A percentile compares a stretch with the other conserved stretches of the same genome.
These are phyloP conservation scores for Thereva unica DNA, from an alignment of 2,888 invertebrate species.

Conservation along the genomic window DNA sequence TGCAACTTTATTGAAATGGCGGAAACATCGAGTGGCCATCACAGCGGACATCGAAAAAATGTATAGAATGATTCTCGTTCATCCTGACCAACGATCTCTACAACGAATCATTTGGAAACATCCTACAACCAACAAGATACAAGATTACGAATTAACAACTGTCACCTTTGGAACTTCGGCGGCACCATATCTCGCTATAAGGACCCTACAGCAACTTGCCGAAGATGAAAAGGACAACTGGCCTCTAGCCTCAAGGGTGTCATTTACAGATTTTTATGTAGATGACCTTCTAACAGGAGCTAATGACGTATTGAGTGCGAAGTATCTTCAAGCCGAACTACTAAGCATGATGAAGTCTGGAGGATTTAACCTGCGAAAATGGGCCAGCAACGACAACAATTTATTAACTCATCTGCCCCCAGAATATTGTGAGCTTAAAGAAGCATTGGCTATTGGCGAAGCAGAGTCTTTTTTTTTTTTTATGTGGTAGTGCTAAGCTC, in stretches of 20 bases:
- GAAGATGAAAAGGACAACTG: not conserved
- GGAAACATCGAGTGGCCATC: constrained; percentile 1
- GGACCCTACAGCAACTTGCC: constrained; percentile 9
- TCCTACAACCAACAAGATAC: not conserved
- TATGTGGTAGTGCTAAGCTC: too few relatives aligned
- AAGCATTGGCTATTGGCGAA: too few relatives aligned
- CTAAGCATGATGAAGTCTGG: too few relatives aligned
- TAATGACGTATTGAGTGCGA: too few relatives aligned
- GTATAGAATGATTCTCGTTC: constrained; percentile 7
- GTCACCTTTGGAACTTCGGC: not conserved
- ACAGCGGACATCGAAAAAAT: not conserved
- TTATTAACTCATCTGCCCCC: too few relatives aligned
- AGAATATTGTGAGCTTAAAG: too few relatives aligned
- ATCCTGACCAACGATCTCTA: not conserved
- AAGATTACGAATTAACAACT: not conserved
- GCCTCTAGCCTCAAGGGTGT: not conserved
- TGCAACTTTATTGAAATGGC: constrained; percentile 4
- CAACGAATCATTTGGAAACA: constrained; percentile 5
- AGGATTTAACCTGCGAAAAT: too few relatives aligned
- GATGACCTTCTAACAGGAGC: too few relatives aligned
- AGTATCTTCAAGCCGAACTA: too few relatives aligned
- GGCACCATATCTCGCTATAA: not conserved
- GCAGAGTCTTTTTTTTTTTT: too few relatives aligned
- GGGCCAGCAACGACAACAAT: too few relatives aligned
- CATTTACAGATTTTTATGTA: too few relatives aligned